Conservation (phyloP, 1,140 invertebrate species). For the Odontomachus brunneus region DNA sequence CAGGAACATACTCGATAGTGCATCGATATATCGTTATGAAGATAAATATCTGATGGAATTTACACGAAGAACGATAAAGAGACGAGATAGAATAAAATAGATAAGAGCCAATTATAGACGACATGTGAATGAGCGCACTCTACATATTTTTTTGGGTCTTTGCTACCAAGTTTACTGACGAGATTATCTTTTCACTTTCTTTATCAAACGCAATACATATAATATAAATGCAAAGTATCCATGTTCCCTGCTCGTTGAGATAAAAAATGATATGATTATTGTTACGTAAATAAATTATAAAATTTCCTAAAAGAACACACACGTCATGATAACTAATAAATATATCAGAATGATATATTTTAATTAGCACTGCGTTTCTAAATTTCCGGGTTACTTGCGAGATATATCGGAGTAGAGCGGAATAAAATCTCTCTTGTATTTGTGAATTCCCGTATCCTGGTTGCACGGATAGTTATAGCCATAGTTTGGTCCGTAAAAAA, state of each 20-base stretch:
- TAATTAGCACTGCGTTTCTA: too few relatives aligned
- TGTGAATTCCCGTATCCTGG: not conserved
- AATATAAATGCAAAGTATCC: too few relatives aligned
- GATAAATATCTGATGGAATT: slow-evolving; percentile 49
- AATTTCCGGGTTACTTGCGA: too few relatives aligned
- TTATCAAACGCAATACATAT: slow-evolving; percentile 12
- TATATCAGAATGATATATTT: too few relatives aligned
- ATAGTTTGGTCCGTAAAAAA: slow-evolving; percentile 2
- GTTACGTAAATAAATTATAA: too few relatives aligned
- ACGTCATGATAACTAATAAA: too few relatives aligned
- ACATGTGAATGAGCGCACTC: slow-evolving; percentile 21
- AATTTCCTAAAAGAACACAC: too few relatives aligned
- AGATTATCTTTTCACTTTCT: not conserved
- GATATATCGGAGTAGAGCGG: too few relatives aligned
- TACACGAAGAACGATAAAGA: slow-evolving; percentile 35
- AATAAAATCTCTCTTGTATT: not conserved
- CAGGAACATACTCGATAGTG: slow-evolving; percentile 14
- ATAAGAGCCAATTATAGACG: slow-evolving; percentile 48
- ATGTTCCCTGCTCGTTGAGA: too few relatives aligned
- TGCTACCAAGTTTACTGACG: not conserved
- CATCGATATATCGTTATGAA: slow-evolving; percentile 41
- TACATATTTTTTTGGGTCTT: not conserved
- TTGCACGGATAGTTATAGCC: not conserved
- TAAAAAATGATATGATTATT: too few relatives aligned
- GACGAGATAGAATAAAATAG: slow-evolving; percentile 34